Base-by-base conservation (phyloP, 2,797 vertebrate genomes). In the Microcaecilia unicolor region DNA sequence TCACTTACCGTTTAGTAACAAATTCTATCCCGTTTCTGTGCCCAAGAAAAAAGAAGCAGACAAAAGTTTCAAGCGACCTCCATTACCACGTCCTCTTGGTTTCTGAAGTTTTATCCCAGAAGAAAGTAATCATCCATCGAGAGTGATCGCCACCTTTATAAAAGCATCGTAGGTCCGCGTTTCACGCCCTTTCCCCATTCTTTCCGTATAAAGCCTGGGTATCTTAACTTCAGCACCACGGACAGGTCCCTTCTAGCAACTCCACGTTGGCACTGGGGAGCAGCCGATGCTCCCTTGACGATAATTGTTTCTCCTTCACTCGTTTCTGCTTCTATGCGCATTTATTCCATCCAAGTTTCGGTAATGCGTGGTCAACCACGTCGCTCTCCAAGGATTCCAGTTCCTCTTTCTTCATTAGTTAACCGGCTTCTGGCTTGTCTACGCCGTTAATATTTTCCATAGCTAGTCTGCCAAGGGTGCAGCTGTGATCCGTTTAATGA, bases 11-110 rank as follows among this genome's bases (percentile, higher is more conserved):
- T n/a, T n/a, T n/a, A n/a, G n/a, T n/a, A n/a, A n/a, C n/a, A n/a
- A n/a, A n/a, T n/a, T n/a, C n/a, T n/a, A n/a, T n/a, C n/a, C n/a
- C n/a, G n/a, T n/a, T n/a, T n/a, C n/a, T n/a, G n/a, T n/a, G n/a
- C n/a, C n/a, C n/a, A n/a, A n/a, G n/a, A n/a, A n/a, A n/a, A 25
- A 22, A 4, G 3, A 0, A 0, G 5, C n/a, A 9, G 0, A 0
- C 22, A 9, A 31, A 36, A 12, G 8, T 9, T 3, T 7, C 8
- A 9, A 10, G n/a, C 26, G 26, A 19, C 21, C 35, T 0, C 2
- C 46, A 24, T 12, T n/a, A 54, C 8, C 1, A 0, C 5, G 10
- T 15, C 10, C 24, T 19, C 3, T 1, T 26, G 32, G 18, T 3
- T 18, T 5, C 0, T 0, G 9, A 8, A 12, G 3, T 45, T 24